Evolutionary conservation across 2,113 vertebrate genomes (phyloP).

Genomic region (Poicephalus meyeri): DNA sequence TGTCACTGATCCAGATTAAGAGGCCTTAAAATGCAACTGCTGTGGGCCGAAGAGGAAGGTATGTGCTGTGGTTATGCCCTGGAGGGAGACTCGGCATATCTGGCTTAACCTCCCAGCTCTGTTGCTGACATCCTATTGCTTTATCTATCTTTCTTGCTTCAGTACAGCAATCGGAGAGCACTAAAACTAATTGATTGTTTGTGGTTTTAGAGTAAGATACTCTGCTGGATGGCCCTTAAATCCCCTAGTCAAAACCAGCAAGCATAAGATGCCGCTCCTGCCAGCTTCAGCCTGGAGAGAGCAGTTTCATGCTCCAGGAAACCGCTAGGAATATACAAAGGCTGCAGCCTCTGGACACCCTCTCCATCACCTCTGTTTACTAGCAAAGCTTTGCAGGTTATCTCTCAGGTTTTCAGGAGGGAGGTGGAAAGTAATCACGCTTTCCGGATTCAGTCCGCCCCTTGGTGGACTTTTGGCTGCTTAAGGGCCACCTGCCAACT

Average conservation of each 20-base stretch:
- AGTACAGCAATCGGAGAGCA: not conserved
- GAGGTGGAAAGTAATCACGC: not conserved
- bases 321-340: not conserved
- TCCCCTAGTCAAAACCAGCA: not conserved
- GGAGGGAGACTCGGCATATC: not conserved
- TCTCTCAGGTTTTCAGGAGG: not conserved
- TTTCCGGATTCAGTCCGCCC: not conserved
- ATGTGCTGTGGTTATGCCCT: not conserved
- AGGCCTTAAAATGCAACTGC: not conserved
- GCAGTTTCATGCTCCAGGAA: not conserved
- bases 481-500: not conserved
- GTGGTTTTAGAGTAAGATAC: not conserved
- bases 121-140: not conserved
- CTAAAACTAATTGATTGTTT: not conserved
- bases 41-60: not conserved
- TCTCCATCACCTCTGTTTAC: not conserved
- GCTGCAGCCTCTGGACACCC: not conserved
- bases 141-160: not conserved
- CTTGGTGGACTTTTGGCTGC: not conserved
- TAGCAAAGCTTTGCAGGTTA: not conserved
- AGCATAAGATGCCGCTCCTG: not conserved
- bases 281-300: not conserved
- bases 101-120: not conserved
- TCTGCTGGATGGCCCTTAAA: not conserved
- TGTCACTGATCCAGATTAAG: not conserved